phyloP scores from a whole-genome alignment of 2,888 invertebrate genomes.

The Eupithecia pulchellata region DNA sequence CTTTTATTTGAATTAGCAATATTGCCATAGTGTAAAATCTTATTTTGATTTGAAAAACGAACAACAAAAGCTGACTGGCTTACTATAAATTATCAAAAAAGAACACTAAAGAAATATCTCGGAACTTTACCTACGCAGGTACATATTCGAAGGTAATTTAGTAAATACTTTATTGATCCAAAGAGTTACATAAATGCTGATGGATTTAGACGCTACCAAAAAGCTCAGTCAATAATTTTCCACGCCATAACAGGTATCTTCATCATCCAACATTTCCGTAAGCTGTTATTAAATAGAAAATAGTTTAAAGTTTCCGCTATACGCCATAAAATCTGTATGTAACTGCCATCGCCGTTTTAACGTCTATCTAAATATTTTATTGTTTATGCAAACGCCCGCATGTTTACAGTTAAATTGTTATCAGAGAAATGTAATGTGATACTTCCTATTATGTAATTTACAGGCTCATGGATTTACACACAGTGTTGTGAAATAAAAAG shows the following conservation, averaged over 20 bases:
- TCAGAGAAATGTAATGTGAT: not conserved
- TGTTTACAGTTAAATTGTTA: not conserved
- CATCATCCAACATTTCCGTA: conserved; percentile 8
- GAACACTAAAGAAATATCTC: no score
- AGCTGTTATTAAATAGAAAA: not conserved
- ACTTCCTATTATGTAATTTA: conserved; percentile 4
- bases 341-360: conserved; percentile 26
- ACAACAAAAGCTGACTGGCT: not conserved
- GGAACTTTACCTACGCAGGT: no score
- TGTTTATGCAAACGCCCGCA: conserved; percentile 3
- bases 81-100: not conserved
- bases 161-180: no score
- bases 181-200: not conserved
- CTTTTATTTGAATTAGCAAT: not conserved
- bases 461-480: not conserved
- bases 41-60: not conserved
- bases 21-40: not conserved
- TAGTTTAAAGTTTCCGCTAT: not conserved
- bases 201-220: not conserved
- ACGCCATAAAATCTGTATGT: conserved; percentile 20
- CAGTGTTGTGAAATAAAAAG: not conserved
- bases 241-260: not conserved
- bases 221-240: not conserved
- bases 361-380: not conserved
- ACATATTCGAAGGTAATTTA: no score